Percentiles rank a stretch among this genome's conserved stretches.
Conservation (phyloP, 2,113 vertebrate species). For the Paraplagusia blochii region DNA sequence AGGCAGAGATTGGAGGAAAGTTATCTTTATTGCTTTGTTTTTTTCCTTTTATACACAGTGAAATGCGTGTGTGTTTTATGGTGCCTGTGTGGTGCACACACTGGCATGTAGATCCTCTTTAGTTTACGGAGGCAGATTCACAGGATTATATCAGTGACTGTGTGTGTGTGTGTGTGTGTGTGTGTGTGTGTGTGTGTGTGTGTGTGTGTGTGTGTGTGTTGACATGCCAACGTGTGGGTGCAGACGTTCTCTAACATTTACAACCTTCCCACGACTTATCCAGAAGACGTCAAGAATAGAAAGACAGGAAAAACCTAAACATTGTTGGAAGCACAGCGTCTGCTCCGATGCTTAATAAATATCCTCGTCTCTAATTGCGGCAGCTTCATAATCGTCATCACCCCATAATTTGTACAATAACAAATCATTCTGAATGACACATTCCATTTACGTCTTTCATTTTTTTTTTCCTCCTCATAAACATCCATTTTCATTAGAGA, state of each 20-base stretch:
- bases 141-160: slow-evolving; percentile 14
- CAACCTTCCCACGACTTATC: background rate
- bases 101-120: background rate
- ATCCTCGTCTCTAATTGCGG: slow-evolving; percentile 27
- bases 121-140: slow-evolving; percentile 1
- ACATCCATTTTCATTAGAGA: slow-evolving; percentile 37
- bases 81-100: slow-evolving; percentile 1
- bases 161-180: slow-evolving; percentile 13
- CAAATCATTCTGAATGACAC: slow-evolving; percentile 24
- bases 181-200: slow-evolving; percentile 3
- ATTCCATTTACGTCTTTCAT: slow-evolving; percentile 22
- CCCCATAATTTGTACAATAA: slow-evolving; percentile 15
- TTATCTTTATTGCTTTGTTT: background rate
- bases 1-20: slow-evolving; percentile 5
- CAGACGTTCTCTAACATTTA: background rate
- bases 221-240: background rate
- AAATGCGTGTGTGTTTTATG: background rate
- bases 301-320: background rate
- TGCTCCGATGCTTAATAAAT: slow-evolving; percentile 9
- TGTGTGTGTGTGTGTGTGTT: background rate
- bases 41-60: background rate
- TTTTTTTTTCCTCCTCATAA: slow-evolving; percentile 16
- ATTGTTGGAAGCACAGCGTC: background rate
- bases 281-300: background rate
- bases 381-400: slow-evolving; percentile 43